Evolutionary conservation across 2,888 invertebrate species (phyloP).

Genomic region (Cantharis rufa): DNA sequence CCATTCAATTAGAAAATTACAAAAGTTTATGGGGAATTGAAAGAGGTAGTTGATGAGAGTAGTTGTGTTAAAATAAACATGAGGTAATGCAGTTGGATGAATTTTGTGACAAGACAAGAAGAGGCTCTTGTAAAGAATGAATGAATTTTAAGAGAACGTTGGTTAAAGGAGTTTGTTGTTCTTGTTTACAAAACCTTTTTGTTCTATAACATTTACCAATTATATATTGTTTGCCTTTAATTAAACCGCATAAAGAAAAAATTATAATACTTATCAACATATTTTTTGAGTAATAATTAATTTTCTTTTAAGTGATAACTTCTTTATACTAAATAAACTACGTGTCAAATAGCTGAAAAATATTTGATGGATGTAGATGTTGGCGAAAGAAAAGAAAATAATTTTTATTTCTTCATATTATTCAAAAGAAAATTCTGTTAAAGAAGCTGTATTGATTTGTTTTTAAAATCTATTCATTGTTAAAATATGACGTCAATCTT

Average conservation of each 20-base stretch:
- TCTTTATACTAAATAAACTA: background rate
- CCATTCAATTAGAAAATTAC: background rate
- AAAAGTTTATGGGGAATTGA: background rate
- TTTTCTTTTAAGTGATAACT: background rate
- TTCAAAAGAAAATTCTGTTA: background rate
- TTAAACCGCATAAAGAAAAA: background rate
- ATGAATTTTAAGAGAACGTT: background rate
- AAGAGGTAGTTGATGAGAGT: background rate
- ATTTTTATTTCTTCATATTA: background rate
- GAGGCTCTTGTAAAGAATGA: background rate
- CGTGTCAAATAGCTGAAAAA: background rate
- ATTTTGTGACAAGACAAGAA: background rate
- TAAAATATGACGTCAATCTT: conserved; percentile 19
- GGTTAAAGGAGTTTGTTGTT: background rate
- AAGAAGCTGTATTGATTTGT: conserved; percentile 12
- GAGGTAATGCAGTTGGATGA: background rate
- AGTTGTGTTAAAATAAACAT: background rate
- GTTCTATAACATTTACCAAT: background rate
- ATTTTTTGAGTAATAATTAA: background rate
- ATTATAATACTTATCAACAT: background rate
- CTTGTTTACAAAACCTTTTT: background rate
- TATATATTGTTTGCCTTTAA: background rate
- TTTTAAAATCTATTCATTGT: conserved; percentile 18
- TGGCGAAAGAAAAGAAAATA: background rate
- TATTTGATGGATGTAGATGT: background rate